Percentiles rank a stretch among this genome's conserved stretches.
Conservation (phyloP, 1,140 invertebrate species). For the Pseudomyrmex cubaensis region DNA sequence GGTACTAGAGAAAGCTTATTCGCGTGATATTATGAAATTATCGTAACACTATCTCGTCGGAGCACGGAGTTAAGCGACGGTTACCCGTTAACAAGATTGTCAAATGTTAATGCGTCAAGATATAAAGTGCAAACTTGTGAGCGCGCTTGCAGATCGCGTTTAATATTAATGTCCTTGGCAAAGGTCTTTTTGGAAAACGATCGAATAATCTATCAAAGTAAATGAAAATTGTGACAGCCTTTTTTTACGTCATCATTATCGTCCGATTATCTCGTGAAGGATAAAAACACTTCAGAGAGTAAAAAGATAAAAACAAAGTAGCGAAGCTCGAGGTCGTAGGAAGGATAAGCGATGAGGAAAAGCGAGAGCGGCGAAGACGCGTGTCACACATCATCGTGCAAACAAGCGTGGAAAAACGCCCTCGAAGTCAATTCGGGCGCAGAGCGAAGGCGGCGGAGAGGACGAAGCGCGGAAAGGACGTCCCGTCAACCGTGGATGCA, state of each 20-base stretch:
- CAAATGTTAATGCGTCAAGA: neutral
- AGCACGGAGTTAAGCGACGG: slow-evolving; percentile 9
- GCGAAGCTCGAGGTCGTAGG: neutral
- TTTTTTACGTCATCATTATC: neutral
- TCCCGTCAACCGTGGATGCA: slow-evolving; percentile 65
- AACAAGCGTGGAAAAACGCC: slow-evolving; percentile 66
- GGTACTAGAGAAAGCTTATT: slow-evolving; percentile 23
- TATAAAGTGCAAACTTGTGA: neutral
- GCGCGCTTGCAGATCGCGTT: neutral
- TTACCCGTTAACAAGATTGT: neutral
- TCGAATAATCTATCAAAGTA: neutral
- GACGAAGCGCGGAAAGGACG: slow-evolving; percentile 56
- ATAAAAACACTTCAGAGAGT: neutral
- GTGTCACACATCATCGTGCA: slow-evolving; percentile 56
- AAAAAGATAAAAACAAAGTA: slow-evolving; percentile 6
- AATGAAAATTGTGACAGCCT: neutral
- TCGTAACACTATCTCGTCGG: slow-evolving; percentile 1
- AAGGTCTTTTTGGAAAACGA: neutral
- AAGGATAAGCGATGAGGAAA: neutral
- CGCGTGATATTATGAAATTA: slow-evolving; percentile 35
- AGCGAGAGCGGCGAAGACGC: slow-evolving; percentile 14
- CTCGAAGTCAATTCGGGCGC: slow-evolving; percentile 62
- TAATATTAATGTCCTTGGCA: neutral
- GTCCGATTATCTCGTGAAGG: too few species aligned
- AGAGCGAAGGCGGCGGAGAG: slow-evolving; percentile 31